A percentile compares a stretch with the other conserved stretches of the same genome.
Conservation (phyloP, 2,797 vertebrate genomes). For the Oryzias dopingdopingensis region DNA sequence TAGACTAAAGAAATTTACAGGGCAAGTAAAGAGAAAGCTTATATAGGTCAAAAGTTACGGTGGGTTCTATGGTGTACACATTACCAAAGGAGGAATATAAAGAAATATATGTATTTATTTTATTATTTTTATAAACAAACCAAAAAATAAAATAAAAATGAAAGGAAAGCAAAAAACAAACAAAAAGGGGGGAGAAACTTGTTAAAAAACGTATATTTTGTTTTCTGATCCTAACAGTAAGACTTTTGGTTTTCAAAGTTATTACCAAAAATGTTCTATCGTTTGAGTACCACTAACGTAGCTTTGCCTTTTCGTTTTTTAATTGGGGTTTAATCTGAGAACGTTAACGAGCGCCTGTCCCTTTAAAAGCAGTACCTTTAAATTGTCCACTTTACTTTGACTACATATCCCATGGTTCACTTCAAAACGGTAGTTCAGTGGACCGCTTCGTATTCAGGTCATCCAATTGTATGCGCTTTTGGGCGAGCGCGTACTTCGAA, state of each 20-base stretch:
- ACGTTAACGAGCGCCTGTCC: constrained; percentile 22
- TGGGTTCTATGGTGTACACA: no score
- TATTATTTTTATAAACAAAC: not conserved
- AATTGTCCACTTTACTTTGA: constrained; percentile 35
- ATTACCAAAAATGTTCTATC: no score
- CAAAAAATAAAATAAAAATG: not conserved
- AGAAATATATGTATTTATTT: not conserved
- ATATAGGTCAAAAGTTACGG: not conserved
- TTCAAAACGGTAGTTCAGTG: constrained; percentile 1
- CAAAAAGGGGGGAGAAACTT: no score
- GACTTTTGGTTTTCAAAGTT: no score
- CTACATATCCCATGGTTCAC: constrained; percentile 62
- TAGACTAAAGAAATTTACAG: no score
- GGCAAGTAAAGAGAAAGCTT: no score
- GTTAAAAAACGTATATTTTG: no score
- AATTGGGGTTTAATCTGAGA: no score
- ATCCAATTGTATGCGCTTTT: constrained; percentile 51
- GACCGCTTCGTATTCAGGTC: constrained; percentile 34
- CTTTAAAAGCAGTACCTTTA: constrained; percentile 73
- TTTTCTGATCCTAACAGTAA: no score
- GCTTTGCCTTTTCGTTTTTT: no score
- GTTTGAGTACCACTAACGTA: no score
- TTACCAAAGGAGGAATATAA: not conserved
- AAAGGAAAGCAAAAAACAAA: no score
- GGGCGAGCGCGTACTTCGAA: constrained; percentile 81